Conservation (phyloP, 1,140 invertebrate species). For the Adelges cooleyi region DNA sequence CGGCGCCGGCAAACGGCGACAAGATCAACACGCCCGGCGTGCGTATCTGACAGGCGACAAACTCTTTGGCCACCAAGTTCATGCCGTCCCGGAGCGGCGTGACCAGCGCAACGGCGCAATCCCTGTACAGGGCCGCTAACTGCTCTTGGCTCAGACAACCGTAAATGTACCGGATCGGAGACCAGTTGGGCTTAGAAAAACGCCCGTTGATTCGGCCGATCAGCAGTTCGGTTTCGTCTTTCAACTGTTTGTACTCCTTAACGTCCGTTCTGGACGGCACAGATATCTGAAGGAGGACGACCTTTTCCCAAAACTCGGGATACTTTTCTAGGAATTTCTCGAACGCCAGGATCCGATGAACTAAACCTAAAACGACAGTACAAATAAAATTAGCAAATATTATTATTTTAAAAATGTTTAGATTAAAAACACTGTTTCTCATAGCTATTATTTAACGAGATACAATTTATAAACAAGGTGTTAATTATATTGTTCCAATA, state of each 20-base stretch:
- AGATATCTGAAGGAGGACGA: slow-evolving; percentile 68
- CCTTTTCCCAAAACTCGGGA: slow-evolving; percentile 72
- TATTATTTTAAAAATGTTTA: no score
- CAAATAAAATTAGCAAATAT: no score
- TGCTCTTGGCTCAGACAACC: slow-evolving; percentile 76
- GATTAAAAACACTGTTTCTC: no score
- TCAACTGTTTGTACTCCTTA: slow-evolving; percentile 79
- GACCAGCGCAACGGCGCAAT: slow-evolving; percentile 72
- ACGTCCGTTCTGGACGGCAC: slow-evolving; percentile 83
- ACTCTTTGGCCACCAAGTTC: slow-evolving; percentile 88
- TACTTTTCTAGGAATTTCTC: slow-evolving; percentile 72
- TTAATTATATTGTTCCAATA: no score
- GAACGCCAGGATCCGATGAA: slow-evolving; percentile 70
- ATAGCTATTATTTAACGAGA: no score
- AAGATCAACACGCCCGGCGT: slow-evolving; percentile 77
- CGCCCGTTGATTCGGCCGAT: slow-evolving; percentile 77
- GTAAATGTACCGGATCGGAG: slow-evolving; percentile 81
- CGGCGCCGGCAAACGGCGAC: slow-evolving; percentile 80
- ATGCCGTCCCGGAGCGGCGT: slow-evolving; percentile 80
- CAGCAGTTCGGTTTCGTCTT: slow-evolving; percentile 80
- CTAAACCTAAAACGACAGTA: slow-evolving; percentile 40
- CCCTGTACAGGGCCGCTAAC: slow-evolving; percentile 71
- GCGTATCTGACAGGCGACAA: slow-evolving; percentile 83
- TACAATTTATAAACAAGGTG: no score
- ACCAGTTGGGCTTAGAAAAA: slow-evolving; percentile 81